These are phyloP conservation scores for Anoplolepis gracilipes DNA, from an alignment of 1,140 invertebrate species.

Conservation along the genomic window DNA sequence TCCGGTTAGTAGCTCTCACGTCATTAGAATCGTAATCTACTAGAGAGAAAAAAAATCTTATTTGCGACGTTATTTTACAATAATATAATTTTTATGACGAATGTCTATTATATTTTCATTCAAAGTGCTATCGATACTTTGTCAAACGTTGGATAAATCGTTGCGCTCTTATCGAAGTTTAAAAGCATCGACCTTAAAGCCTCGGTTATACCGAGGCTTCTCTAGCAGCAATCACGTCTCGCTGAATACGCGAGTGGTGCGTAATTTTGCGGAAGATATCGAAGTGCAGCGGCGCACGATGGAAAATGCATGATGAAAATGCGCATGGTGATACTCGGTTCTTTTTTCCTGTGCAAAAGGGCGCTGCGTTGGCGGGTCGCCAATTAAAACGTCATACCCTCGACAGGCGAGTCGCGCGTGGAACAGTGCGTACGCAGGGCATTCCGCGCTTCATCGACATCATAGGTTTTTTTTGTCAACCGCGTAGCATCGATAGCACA, in stretches of 20 bases:
- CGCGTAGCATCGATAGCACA: background rate
- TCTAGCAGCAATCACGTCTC: conserved; percentile 59
- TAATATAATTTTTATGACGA: conserved; percentile 1
- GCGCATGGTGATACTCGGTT: conserved; percentile 31
- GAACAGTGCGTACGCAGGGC: conserved; percentile 38
- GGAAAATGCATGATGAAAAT: conserved; percentile 54
- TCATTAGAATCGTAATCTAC: background rate
- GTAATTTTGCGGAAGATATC: conserved; percentile 71
- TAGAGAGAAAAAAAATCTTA: background rate
- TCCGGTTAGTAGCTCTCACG: background rate
- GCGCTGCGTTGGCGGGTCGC: conserved; percentile 63
- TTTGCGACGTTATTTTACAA: conserved; percentile 7
- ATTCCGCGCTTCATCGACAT: conserved; percentile 69
- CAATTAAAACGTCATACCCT: conserved; percentile 70
- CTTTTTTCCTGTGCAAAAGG: conserved; percentile 54
- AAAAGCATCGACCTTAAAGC: conserved; percentile 64
- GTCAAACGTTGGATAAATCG: conserved; percentile 27
- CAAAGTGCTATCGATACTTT: conserved; percentile 54
- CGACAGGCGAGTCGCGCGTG: conserved; percentile 52
- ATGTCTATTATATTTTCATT: conserved; percentile 19
- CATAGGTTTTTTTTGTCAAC: conserved; percentile 58
- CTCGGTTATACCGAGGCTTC: conserved; percentile 35
- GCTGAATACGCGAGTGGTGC: conserved; percentile 66
- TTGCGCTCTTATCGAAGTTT: conserved; percentile 64
- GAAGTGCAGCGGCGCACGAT: conserved; percentile 59